Percentiles rank a stretch among this genome's conserved stretches.
phyloP scores from a whole-genome alignment of 2,113 vertebrate species.

The Mesoclemmys tuberculata region DNA sequence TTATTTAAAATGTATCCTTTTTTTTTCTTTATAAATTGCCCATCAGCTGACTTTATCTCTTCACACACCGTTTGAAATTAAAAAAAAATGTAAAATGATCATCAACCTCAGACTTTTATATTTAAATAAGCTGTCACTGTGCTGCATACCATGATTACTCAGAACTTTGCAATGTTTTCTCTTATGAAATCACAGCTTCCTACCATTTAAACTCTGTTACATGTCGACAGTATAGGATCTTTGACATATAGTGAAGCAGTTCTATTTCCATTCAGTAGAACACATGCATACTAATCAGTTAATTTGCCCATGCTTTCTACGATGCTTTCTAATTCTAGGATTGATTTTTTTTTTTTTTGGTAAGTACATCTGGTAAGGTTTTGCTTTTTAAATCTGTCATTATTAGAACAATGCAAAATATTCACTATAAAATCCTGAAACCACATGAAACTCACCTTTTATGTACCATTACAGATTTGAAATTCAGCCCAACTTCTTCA shows the following conservation, averaged over 20 bases:
- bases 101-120: not conserved
- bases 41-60: not conserved
- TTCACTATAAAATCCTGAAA: conserved; percentile 55
- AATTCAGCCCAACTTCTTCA: conserved; percentile 40
- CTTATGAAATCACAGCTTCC: not conserved
- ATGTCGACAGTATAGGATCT: not conserved
- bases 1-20: too few relatives aligned
- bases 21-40: too few relatives aligned
- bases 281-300: not conserved
- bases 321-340: conserved; percentile 53
- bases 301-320: not conserved
- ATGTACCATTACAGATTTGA: conserved; percentile 43
- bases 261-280: not conserved
- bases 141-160: not conserved
- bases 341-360: not conserved
- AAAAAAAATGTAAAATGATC: not conserved
- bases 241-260: not conserved
- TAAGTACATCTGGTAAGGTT: conserved; percentile 42
- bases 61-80: not conserved
- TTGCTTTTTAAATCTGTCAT: conserved; percentile 54
- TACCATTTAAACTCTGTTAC: not conserved
- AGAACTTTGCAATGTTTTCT: not conserved
- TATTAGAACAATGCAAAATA: conserved; percentile 59
- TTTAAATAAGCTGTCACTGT: not conserved
- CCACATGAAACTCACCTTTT: conserved; percentile 60